Base-by-base conservation (phyloP, 2,113 vertebrate species). In the Hucho hucho region DNA sequence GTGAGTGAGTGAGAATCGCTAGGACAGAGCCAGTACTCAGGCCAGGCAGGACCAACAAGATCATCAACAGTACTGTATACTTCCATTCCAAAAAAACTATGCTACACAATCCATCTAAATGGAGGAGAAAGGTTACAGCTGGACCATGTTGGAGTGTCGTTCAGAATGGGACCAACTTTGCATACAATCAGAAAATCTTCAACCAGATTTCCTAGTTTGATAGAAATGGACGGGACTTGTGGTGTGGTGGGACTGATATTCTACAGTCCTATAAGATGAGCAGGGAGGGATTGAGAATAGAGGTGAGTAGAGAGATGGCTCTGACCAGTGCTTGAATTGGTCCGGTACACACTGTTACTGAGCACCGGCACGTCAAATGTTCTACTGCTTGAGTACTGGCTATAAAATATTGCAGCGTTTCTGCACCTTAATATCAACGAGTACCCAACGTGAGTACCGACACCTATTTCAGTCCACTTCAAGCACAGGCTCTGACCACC, bases 401-500 rank as follows among this genome's bases (percentile, higher is more conserved):
- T 49, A 4, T 49, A 16, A 49, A 49, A 49, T 16, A 49, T 49
- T 1, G 11, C 49, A 53, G 49, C 49, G 9, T 43, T 43, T 43
- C 9, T 43, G 49, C 16, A 53, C 49, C 49, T 53, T 4, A 18
- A 18, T 53, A 53, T 18, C 18, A 53, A 53, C 16, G 16, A 53
- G 49, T 53, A 16, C 13, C 49, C 49, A 53, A 53, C 18, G 16
- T 16, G 49, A 53, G 49, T 18, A 18, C 13, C 3, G 49, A 18
- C 13, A 53, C 12, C 49, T 53, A 18, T 18, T 53, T 53, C 49
- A 16, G 49, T 18, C 49, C 49, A 53, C 64, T 47, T 47, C 46
- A 49, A 49, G 32, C 32, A 32, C 37, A 43, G 58, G 81, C 73
- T 73, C 67, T 75, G 72, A 56, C 56, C 22, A 75, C 26, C 47